Evolutionary conservation across 2,797 vertebrate species (phyloP).

Genomic region (Malurus leucopterus): DNA sequence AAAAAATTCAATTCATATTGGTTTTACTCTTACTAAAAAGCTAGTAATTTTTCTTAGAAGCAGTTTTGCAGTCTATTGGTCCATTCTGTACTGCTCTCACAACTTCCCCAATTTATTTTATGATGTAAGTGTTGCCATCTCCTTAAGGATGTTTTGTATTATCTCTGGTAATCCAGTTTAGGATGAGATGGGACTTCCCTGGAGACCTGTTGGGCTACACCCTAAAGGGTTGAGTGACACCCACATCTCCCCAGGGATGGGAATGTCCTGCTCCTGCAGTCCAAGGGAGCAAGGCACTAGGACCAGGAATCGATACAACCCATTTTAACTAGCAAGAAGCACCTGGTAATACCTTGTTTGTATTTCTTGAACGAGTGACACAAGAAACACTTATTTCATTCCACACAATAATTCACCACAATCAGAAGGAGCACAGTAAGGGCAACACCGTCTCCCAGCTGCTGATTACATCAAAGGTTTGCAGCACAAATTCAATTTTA

Average conservation of each 20-base stretch:
- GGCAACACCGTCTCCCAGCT: conserved; percentile 79
- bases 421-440: conserved; percentile 71
- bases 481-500: conserved; percentile 82
- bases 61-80: neutral
- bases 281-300: neutral
- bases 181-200: neutral
- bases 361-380: conserved; percentile 76
- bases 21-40: neutral
- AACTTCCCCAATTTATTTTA: neutral
- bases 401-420: conserved; percentile 74
- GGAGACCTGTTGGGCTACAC: neutral
- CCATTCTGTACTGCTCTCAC: neutral
- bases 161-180: neutral
- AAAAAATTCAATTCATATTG: neutral
- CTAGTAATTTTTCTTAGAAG: neutral
- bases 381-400: conserved; percentile 78
- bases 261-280: neutral
- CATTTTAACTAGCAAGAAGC: conserved; percentile 72
- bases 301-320: conserved; percentile 55
- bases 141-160: neutral
- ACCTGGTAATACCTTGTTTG: conserved; percentile 73
- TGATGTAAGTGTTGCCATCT: neutral
- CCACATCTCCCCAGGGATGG: neutral
- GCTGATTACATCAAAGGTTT: conserved; percentile 80
- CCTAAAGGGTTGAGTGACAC: neutral